Evolutionary conservation across 2,113 vertebrate genomes (phyloP).

Genomic region (Alectura lathami): DNA sequence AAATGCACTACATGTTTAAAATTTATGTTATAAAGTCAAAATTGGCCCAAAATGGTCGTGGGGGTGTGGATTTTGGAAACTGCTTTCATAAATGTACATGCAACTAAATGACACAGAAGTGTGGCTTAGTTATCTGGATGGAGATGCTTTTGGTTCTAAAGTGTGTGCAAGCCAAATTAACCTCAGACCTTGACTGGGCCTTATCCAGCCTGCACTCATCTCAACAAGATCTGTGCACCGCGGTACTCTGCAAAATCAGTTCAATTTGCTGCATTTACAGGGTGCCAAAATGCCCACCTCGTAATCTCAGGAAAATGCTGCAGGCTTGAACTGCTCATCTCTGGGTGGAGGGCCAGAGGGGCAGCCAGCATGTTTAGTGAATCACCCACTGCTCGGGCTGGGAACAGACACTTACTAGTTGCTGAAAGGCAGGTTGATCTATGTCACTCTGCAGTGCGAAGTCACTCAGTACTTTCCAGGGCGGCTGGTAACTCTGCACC

Average conservation of each 20-base stretch:
- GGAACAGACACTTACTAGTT: conserved; percentile 88
- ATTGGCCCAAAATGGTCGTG: neutral
- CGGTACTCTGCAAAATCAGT: neutral
- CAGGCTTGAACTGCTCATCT: neutral
- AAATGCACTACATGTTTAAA: neutral
- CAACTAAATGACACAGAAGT: neutral
- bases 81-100: neutral
- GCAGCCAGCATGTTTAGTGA: neutral
- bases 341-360: neutral
- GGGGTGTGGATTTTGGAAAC: neutral
- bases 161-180: accelerated
- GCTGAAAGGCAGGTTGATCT: conserved; percentile 98
- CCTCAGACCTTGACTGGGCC: neutral
- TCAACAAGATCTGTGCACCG: neutral
- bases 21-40: neutral
- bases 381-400: neutral
- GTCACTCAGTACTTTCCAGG: conserved; percentile 99
- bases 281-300: neutral
- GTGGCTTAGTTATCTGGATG: neutral
- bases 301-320: neutral
- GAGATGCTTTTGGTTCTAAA: neutral
- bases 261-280: neutral
- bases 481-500: conserved; percentile 98
- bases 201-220: neutral
- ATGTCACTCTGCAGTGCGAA: conserved; percentile 99